A percentile compares a stretch with the other conserved stretches of the same genome.
Evolutionary conservation across 1,140 invertebrate genomes (phyloP).

Genomic region (Conus ventricosus): DNA sequence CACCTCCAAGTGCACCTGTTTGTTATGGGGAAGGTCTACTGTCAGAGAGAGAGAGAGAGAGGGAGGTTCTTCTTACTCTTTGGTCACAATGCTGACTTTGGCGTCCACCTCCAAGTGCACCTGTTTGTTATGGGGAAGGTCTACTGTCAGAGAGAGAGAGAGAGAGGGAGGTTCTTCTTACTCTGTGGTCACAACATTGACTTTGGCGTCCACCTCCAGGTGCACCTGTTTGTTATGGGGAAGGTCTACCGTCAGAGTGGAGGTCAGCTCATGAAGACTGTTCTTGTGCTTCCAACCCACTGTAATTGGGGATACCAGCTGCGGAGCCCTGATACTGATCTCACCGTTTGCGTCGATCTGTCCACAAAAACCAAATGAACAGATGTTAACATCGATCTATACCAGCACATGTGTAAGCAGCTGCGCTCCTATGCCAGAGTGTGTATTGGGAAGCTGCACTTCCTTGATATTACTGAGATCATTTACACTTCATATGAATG

Average conservation of each 20-base stretch:
- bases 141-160: background rate
- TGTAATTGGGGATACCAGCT: background rate
- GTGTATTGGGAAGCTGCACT: too few relatives aligned
- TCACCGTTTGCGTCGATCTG: conserved; percentile 21
- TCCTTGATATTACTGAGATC: too few relatives aligned
- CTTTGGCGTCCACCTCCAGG: background rate
- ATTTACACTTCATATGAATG: too few relatives aligned
- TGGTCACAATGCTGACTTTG: background rate
- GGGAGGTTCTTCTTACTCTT: background rate
- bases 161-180: background rate
- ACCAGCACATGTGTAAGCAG: too few relatives aligned
- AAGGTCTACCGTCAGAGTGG: background rate
- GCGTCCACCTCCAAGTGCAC: conserved; percentile 10
- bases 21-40: background rate
- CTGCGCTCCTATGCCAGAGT: too few relatives aligned
- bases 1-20: background rate
- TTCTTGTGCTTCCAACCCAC: conserved; percentile 23
- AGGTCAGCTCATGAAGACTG: conserved; percentile 25
- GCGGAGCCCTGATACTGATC: background rate
- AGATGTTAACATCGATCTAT: background rate
- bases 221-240: background rate
- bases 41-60: conserved; percentile 1
- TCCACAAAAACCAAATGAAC: background rate
- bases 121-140: background rate
- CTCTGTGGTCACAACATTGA: background rate